Percentiles rank a stretch among this genome's conserved stretches.
Conservation (phyloP, 2,113 vertebrate species). For the Ageneiosus marmoratus region DNA sequence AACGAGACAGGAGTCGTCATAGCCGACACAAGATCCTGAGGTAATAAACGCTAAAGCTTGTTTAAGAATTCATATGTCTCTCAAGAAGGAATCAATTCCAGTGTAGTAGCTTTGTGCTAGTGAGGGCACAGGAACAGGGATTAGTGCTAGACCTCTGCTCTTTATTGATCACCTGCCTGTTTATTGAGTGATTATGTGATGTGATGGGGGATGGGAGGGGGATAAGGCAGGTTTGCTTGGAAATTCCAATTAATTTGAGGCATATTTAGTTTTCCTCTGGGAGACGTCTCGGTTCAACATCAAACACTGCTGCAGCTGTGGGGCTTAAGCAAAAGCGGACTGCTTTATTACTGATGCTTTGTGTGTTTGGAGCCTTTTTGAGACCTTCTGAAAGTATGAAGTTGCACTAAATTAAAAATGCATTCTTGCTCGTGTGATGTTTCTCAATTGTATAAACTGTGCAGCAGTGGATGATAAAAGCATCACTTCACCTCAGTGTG, state of each 20-base stretch:
- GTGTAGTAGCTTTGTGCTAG: slow-evolving; percentile 9
- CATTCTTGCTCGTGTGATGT: neutral
- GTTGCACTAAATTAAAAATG: slow-evolving; percentile 13
- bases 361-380: neutral
- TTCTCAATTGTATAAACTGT: slow-evolving; percentile 7
- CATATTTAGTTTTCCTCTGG: slow-evolving; percentile 19
- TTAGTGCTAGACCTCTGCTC: slow-evolving; percentile 28
- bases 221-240: slow-evolving; percentile 11
- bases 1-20: slow-evolving; percentile 90
- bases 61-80: slow-evolving; percentile 24
- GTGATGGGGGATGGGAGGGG: neutral
- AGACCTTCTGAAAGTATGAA: slow-evolving; percentile 3
- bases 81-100: slow-evolving; percentile 57
- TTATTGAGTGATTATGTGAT: slow-evolving; percentile 44
- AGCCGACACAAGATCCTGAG: slow-evolving; percentile 95
- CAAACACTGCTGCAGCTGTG: slow-evolving; percentile 2
- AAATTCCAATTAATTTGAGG: slow-evolving; percentile 24
- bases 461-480: neutral
- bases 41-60: slow-evolving; percentile 67
- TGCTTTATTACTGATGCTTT: slow-evolving; percentile 27
- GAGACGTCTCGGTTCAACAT: slow-evolving; percentile 28
- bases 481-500: neutral
- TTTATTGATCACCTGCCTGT: slow-evolving; percentile 58
- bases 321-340: slow-evolving; percentile 1
- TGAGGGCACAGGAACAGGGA: slow-evolving; percentile 31